Evolutionary conservation across 2,113 vertebrate species (phyloP).

Genomic region (Tragelaphus imberbis): DNA sequence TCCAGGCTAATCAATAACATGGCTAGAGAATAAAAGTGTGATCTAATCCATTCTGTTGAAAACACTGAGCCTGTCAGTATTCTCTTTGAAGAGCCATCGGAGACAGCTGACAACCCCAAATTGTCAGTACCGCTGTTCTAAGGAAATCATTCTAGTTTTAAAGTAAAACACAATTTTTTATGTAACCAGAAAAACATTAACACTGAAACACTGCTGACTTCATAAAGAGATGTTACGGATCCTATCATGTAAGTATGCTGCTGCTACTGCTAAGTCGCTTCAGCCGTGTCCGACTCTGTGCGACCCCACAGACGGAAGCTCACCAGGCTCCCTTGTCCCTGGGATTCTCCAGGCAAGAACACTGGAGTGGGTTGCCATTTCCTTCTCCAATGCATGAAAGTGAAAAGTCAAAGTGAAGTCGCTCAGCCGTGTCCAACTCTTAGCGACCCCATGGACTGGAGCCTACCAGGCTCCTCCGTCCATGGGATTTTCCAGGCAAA

Average conservation of each 20-base stretch:
- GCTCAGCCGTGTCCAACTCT: too few relatives aligned
- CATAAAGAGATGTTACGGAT: not conserved
- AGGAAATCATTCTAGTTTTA: not conserved
- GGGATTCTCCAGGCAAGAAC: too few relatives aligned
- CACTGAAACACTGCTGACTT: not conserved
- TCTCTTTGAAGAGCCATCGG: not conserved
- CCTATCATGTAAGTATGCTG: not conserved
- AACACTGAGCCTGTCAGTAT: not conserved
- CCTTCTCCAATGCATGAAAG: too few relatives aligned
- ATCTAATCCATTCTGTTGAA: not conserved
- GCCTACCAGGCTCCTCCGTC: too few relatives aligned
- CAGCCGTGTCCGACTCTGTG: too few relatives aligned
- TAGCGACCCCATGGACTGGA: too few relatives aligned
- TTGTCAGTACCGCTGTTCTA: not conserved
- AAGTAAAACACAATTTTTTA: not conserved
- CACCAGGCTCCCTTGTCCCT: too few relatives aligned
- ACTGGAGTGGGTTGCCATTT: too few relatives aligned
- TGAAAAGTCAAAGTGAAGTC: too few relatives aligned
- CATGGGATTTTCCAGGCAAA: too few relatives aligned
- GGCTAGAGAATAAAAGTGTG: slow-evolving; percentile 5
- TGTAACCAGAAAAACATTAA: not conserved
- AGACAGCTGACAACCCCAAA: not conserved
- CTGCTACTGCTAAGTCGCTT: too few relatives aligned
- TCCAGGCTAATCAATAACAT: not conserved
- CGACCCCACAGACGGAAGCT: too few relatives aligned